Conservation (phyloP, 2,113 vertebrate genomes). For the Plestiodon gilberti region DNA sequence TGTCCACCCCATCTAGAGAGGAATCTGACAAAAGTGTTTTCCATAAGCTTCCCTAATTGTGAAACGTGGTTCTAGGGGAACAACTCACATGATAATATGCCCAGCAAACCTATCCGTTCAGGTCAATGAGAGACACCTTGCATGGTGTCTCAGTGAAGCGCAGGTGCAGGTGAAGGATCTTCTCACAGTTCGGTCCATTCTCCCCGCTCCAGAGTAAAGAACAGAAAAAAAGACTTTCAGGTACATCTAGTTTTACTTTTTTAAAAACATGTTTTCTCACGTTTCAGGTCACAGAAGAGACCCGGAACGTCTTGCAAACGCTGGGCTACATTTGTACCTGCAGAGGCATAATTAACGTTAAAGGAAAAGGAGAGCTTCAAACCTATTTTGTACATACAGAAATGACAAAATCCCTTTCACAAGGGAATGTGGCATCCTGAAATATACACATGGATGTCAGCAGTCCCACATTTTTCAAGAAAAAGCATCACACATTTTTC, state of each 20-base stretch:
- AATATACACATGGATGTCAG: constrained; percentile 33
- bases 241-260: not conserved
- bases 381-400: constrained; percentile 97
- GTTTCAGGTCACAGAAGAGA: constrained; percentile 91
- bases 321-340: constrained; percentile 94
- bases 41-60: too few relatives aligned
- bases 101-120: too few relatives aligned
- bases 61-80: too few relatives aligned
- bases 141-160: too few relatives aligned
- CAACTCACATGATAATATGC: too few relatives aligned
- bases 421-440: constrained; percentile 84
- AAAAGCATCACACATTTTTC: constrained; percentile 70
- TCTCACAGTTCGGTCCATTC: not conserved
- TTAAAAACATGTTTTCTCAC: not conserved
- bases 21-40: too few relatives aligned
- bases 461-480: constrained; percentile 54
- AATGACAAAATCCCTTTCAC: constrained; percentile 93
- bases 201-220: not conserved
- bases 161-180: not conserved
- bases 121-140: too few relatives aligned
- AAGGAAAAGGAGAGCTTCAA: constrained; percentile 96
- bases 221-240: too few relatives aligned
- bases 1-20: too few relatives aligned
- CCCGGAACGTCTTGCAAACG: constrained; percentile 84
- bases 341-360: constrained; percentile 96